phyloP scores from a whole-genome alignment of 2,888 invertebrate genomes.

The Lacanobia wlatinum region DNA sequence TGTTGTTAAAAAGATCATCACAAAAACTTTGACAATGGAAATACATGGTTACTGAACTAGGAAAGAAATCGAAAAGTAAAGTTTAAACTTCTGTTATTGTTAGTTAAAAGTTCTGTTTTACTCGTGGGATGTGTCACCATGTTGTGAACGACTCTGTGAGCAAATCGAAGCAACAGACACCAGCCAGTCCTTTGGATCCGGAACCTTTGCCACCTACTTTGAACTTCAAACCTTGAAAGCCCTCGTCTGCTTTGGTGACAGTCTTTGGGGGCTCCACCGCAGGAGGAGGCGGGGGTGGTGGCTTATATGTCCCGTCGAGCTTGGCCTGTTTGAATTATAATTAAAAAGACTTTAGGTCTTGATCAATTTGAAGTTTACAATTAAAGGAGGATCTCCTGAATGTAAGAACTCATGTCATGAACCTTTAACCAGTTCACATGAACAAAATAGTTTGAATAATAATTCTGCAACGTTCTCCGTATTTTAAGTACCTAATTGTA shows the following conservation, averaged over 20 bases:
- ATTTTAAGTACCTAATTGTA: too few species aligned
- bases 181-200: slow-evolving; percentile 69
- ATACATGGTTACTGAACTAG: slow-evolving; percentile 21
- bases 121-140: slow-evolving; percentile 34
- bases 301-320: neutral
- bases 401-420: neutral
- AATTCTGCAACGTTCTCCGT: too few species aligned
- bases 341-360: neutral
- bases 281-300: neutral
- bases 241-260: slow-evolving; percentile 23
- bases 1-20: slow-evolving; percentile 27
- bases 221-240: slow-evolving; percentile 69
- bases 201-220: slow-evolving; percentile 75
- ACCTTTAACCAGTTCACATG: neutral
- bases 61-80: neutral
- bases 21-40: slow-evolving; percentile 29
- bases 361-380: neutral
- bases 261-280: neutral
- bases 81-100: neutral
- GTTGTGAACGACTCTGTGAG: slow-evolving; percentile 47
- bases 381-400: neutral
- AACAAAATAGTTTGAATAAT: too few species aligned
- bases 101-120: neutral
- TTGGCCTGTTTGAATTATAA: slow-evolving; percentile 18
- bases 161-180: slow-evolving; percentile 73